Evolutionary conservation across 2,888 invertebrate species (phyloP), one percentile per base, ranked within the genome.

Genomic region (Trisateles emortualis): DNA sequence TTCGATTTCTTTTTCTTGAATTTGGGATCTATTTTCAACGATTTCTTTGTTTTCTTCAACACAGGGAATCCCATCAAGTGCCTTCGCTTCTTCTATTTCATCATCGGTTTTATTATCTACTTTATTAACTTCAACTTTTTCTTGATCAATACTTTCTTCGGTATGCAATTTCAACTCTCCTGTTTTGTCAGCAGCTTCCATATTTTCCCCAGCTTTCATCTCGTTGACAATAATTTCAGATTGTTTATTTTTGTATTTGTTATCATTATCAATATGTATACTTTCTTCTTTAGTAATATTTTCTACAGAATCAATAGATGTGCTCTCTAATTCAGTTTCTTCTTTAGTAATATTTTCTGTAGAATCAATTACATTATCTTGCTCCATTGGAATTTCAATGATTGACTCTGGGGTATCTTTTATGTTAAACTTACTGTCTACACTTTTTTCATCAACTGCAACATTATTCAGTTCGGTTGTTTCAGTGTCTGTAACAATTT

Each of bases 221-320:
- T 44, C 24, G 8, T 35, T 9, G 11, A 4, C 13, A 10, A 30
- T 22, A 19, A 13, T 19, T 9, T 35, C 13, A 24, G 33, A 4
- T 0, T 35, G 42, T 41, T 47, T 13, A 11, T 24, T 38, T 32
- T 41, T 41, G 13, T 39, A 39, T 39, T 19, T 39, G 36, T 40
- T 40, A 17, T 36, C 38, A 45, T 26, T 41, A 44, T 51, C 41
- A 13, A 9, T 38, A 14, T 13, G 29, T 30, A 39, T 8, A 38
- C 35, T 36, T 13, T 30, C 13, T 13, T 47, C 40, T 10, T 26
- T 8, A 26, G 9, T 41, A 8, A 43, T 8, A 17, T 36, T 56
- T 38, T 52, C 52, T 26, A 45, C 52, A 5, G 55, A 50, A 44
- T 56, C 52, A 42, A 52, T 42, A n/a, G n/a, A n/a, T n/a, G n/a